Evolutionary conservation across 1,140 invertebrate genomes (phyloP).

Genomic region (Leptoteleia sp.): DNA sequence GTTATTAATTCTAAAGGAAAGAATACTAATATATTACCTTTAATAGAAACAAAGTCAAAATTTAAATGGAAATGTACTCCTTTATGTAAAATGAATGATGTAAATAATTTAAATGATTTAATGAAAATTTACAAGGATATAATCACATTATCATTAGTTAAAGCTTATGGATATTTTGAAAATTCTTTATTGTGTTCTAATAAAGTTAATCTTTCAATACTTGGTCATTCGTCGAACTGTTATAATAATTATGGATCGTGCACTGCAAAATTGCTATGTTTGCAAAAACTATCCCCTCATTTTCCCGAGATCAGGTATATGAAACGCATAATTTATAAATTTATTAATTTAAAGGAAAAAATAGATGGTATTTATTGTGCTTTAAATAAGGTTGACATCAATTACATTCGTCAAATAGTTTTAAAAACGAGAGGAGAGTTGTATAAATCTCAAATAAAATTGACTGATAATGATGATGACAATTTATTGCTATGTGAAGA

Average conservation of each 20-base stretch:
- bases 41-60: neutral
- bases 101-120: constrained; percentile 6
- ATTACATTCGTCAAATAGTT: too few species aligned
- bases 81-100: constrained; percentile 8
- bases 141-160: neutral
- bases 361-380: constrained; percentile 2
- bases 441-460: too few species aligned
- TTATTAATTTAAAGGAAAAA: constrained; percentile 17
- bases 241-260: constrained; percentile 23
- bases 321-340: constrained; percentile 16
- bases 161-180: constrained; percentile 14
- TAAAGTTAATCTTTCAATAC: neutral
- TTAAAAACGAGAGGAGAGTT: too few species aligned
- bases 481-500: constrained; percentile 53
- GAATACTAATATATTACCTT: constrained; percentile 1
- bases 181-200: constrained; percentile 17
- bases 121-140: constrained; percentile 1
- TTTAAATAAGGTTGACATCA: constrained; percentile 15
- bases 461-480: neutral
- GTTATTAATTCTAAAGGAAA: constrained; percentile 4
- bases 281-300: constrained; percentile 27
- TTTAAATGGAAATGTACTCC: constrained; percentile 1
- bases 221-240: constrained; percentile 9
- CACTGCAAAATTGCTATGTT: constrained; percentile 15
- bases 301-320: constrained; percentile 43